Evolutionary conservation across 1,140 invertebrate genomes (phyloP).

Genomic region (Episyrphus balteatus): DNA sequence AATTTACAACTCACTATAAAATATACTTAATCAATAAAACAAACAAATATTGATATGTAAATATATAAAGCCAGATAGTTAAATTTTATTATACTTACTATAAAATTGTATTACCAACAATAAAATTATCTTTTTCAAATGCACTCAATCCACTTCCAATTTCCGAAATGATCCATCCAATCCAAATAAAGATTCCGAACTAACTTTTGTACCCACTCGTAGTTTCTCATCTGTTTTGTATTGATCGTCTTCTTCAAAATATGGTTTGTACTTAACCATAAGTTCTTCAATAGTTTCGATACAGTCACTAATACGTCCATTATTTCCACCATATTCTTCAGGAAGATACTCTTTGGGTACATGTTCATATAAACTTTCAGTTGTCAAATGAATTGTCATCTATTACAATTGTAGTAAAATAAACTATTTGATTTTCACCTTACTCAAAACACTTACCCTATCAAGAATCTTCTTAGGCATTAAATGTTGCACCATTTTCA

Average conservation of each 20-base stretch:
- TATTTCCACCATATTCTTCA: constrained; percentile 40
- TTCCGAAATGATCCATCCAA: not conserved
- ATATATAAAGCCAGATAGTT: too few relatives aligned
- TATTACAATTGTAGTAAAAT: not conserved
- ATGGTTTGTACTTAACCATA: constrained; percentile 29
- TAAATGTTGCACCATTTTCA: constrained; percentile 39
- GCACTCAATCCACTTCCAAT: not conserved
- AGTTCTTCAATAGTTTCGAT: constrained; percentile 40
- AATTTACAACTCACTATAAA: too few relatives aligned
- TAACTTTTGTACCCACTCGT: constrained; percentile 11
- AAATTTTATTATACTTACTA: too few relatives aligned
- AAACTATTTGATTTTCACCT: too few relatives aligned
- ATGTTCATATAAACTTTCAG: constrained; percentile 26
- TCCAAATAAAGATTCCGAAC: not conserved
- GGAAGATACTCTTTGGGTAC: constrained; percentile 37
- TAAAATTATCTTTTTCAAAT: too few relatives aligned
- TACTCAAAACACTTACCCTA: constrained; percentile 37
- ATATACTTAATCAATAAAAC: too few relatives aligned
- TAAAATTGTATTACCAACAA: too few relatives aligned
- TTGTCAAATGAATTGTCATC: constrained; percentile 2
- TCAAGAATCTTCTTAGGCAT: constrained; percentile 43
- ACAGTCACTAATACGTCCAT: constrained; percentile 27
- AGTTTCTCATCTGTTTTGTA: constrained; percentile 40
- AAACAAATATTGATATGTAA: too few relatives aligned
- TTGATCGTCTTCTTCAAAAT: constrained; percentile 38